Base-by-base conservation (phyloP, 2,888 invertebrate genomes). In the Oxyscelio sp. region DNA sequence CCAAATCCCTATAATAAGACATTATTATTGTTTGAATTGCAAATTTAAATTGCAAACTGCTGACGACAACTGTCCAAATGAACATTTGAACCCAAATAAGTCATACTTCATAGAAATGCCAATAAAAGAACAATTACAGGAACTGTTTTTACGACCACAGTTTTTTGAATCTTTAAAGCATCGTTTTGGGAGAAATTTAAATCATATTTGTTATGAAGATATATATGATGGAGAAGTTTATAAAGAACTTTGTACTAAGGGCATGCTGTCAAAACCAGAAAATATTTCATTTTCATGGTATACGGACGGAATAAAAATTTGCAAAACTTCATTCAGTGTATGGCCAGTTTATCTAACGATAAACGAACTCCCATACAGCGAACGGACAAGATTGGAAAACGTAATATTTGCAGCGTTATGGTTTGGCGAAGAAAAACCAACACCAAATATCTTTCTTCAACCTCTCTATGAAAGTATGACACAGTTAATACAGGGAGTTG, bases 321-420 rank as follows among this genome's bases (percentile, higher is more conserved):
- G 75, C 21, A 74, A 78, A 54, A 27, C n/a, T 4, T 79, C 80
- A 1, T 71, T 77, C 31, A 24, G 54, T 48, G 65, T 87, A 21
- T 85, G 86, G 84, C 87, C 86, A 8, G 6, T 88, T n/a, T 88
- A 80, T 66, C 43, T 87, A 45, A 54, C 75, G 15, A 83, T 87
- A 11, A 88, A 87, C 45, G 88, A 88, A 73, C 71, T 88, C n/a
- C 86, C 85, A 13, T 85, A 78, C 58, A 31, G 54, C 17, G 31
- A 75, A 27, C 17, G 87, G 45, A 82, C 21, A 3, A 65, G 59
- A 59, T 40, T 58, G 27, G 85, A 87, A 75, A 88, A 87, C 70
- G 48, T 83, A n/a, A 21, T 85, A 4, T 58, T 88, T 9, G 81
- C 59, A 13, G 87, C 84, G 8, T 21, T 87, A 27, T 87, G 86